Evolutionary conservation across 2,888 invertebrate genomes (phyloP).

Genomic region (Rotaria magnacalcarata): DNA sequence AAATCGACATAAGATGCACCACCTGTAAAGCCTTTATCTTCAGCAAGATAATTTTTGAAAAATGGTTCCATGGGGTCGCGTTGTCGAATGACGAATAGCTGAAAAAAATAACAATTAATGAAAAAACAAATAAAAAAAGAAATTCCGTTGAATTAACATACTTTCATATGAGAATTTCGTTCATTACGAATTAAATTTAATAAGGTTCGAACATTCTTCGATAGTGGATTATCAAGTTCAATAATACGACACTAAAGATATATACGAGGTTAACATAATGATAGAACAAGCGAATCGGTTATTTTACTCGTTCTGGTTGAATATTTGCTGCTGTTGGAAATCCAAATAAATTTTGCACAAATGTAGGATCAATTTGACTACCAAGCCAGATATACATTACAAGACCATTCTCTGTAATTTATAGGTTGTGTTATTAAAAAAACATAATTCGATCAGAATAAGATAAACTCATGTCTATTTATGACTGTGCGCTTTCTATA

Average conservation of each 20-base stretch:
- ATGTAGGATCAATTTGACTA: conserved; percentile 70
- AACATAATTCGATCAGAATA: too few species aligned
- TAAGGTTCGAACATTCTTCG: conserved; percentile 70
- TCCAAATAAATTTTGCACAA: conserved; percentile 81
- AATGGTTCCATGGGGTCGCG: conserved; percentile 89
- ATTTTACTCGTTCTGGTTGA: conserved; percentile 69
- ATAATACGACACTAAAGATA: conserved; percentile 68
- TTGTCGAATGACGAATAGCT: conserved; percentile 68
- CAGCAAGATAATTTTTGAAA: conserved; percentile 88
- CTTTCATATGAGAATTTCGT: conserved; percentile 78
- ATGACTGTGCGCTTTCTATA: too few species aligned
- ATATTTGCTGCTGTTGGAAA: conserved; percentile 76
- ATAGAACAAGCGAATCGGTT: background rate
- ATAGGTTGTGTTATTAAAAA: too few species aligned
- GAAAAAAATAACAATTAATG: background rate
- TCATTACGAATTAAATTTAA: conserved; percentile 70
- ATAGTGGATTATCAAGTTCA: conserved; percentile 72
- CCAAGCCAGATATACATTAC: conserved; percentile 94
- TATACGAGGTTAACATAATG: conserved; percentile 28
- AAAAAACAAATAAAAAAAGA: too few species aligned
- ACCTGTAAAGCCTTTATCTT: conserved; percentile 69
- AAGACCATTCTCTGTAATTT: conserved; percentile 78
- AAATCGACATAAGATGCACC: conserved; percentile 96
- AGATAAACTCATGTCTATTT: too few species aligned
- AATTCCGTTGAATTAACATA: conserved; percentile 63